Percentiles rank a stretch among this genome's conserved stretches.
These are phyloP conservation scores for Acipenser ruthenus DNA, from an alignment of 2,797 vertebrate genomes.

Conservation along the genomic window DNA sequence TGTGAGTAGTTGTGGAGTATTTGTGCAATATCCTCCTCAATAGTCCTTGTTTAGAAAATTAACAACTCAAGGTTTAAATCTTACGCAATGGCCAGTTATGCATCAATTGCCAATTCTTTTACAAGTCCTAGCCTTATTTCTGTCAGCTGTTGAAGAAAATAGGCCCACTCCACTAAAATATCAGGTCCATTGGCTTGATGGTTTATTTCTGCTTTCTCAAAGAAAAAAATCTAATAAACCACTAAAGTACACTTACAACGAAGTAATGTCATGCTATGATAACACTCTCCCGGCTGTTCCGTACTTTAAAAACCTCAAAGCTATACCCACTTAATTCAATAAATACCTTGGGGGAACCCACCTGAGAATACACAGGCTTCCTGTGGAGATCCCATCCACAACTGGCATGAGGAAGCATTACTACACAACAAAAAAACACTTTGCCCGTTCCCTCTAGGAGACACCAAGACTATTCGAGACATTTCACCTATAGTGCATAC, in stretches of 20 bases:
- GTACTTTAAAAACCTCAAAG: conserved; percentile 45
- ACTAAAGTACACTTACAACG: conserved; percentile 42
- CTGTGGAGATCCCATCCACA: conserved; percentile 49
- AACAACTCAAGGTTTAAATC: conserved; percentile 18
- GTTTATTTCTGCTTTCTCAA: conserved; percentile 44
- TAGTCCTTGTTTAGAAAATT: too few species aligned
- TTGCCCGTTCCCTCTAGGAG: conserved; percentile 47
- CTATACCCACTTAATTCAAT: conserved; percentile 58
- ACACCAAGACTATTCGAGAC: conserved; percentile 24
- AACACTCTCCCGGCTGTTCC: conserved; percentile 37
- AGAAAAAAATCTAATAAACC: conserved; percentile 32
- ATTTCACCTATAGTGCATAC: conserved; percentile 42
- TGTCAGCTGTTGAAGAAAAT: conserved; percentile 41
- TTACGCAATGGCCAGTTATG: conserved; percentile 31
- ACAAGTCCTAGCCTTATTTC: conserved; percentile 38
- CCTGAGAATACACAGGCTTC: conserved; percentile 53
- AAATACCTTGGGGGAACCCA: conserved; percentile 49
- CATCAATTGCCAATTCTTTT: conserved; percentile 33
- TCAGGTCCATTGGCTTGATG: conserved; percentile 42
- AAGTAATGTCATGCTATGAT: conserved; percentile 45
- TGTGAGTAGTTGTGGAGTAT: too few species aligned
- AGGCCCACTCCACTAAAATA: conserved; percentile 24
- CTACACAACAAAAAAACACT: conserved; percentile 42
- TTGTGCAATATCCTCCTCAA: too few species aligned
- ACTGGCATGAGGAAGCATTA: conserved; percentile 64